These are phyloP conservation scores for Apaloderma vittatum DNA, from an alignment of 2,113 vertebrate genomes.

Conservation along the genomic window DNA sequence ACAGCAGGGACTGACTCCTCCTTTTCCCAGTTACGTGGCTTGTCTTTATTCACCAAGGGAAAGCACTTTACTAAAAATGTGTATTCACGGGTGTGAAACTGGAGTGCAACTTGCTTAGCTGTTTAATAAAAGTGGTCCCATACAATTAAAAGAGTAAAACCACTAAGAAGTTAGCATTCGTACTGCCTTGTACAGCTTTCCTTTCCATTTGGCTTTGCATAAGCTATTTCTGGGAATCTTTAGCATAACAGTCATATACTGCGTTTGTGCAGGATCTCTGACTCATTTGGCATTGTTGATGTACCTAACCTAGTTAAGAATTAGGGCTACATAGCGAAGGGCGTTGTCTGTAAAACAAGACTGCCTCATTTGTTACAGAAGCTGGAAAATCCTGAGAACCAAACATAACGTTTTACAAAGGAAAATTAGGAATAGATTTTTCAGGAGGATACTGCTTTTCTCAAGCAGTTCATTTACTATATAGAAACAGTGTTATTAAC, in stretches of 20 bases:
- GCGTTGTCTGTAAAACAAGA: not conserved
- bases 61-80: not conserved
- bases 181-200: not conserved
- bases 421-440: not conserved
- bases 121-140: not conserved
- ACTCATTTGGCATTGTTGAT: not conserved
- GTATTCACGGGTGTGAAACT: not conserved
- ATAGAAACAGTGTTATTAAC: not conserved
- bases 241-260: not conserved
- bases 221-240: slow-evolving; percentile 4
- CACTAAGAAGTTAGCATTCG: not conserved
- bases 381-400: not conserved
- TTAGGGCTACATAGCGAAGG: not conserved
- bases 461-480: not conserved
- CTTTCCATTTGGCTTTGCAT: not conserved
- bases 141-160: not conserved
- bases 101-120: not conserved
- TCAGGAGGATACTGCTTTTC: not conserved
- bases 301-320: slow-evolving; percentile 10
- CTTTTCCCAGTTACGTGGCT: not conserved
- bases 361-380: not conserved
- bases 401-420: not conserved
- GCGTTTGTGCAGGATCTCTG: not conserved
- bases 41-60: not conserved
- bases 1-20: not conserved